Evolutionary conservation across 1,140 invertebrate genomes (phyloP).

Genomic region (Tribolium madens): DNA sequence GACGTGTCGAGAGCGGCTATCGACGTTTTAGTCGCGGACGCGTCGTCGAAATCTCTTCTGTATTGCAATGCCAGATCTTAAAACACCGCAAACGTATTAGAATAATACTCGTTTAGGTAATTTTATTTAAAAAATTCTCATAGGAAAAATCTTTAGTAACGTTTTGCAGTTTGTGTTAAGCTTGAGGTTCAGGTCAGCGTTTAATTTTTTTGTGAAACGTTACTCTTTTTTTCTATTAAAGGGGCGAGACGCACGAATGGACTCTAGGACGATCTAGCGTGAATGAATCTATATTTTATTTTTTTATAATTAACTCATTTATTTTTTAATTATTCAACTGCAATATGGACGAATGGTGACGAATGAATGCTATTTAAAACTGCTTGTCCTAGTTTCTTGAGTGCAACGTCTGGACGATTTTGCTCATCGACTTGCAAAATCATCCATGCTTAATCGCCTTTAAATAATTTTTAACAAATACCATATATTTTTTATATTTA

Average conservation of each 20-base stretch:
- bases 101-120: constrained; percentile 42
- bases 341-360: constrained; percentile 50
- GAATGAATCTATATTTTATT: constrained; percentile 39
- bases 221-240: constrained; percentile 20
- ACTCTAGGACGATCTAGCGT: constrained; percentile 62
- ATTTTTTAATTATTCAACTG: constrained; percentile 27
- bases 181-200: constrained; percentile 39
- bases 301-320: constrained; percentile 12
- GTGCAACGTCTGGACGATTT: constrained; percentile 42
- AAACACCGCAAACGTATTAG: constrained; percentile 29
- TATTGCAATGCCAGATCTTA: not conserved
- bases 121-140: constrained; percentile 6
- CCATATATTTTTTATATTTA: constrained; percentile 50
- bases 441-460: constrained; percentile 46
- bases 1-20: not conserved
- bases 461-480: constrained; percentile 47
- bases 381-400: constrained; percentile 63
- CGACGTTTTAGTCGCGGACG: constrained; percentile 1
- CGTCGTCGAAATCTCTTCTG: not conserved
- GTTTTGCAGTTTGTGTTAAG: constrained; percentile 24
- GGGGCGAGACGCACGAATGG: constrained; percentile 50
- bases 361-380: constrained; percentile 60
- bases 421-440: constrained; percentile 43
- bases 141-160: constrained; percentile 24
- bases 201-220: constrained; percentile 19